Conservation (phyloP, 2,113 vertebrate genomes). For the Tautogolabrus adspersus region DNA sequence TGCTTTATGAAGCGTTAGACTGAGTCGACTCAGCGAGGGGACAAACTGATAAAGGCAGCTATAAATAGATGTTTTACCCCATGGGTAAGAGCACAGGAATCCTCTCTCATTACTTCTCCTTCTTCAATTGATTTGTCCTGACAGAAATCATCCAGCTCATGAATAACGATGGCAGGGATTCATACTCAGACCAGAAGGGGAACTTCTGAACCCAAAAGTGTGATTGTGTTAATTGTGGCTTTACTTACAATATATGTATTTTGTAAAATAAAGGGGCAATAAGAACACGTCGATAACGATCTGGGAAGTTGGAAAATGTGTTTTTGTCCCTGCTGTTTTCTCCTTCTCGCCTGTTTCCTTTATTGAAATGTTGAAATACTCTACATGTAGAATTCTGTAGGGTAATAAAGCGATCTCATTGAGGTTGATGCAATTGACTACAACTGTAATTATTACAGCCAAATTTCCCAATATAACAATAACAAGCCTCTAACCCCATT, state of each 20-base stretch:
- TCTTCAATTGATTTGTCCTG: conserved; percentile 64
- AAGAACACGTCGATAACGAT: background rate
- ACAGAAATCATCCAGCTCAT: conserved; percentile 47
- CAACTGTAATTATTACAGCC: too few relatives aligned
- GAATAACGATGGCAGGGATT: conserved; percentile 36
- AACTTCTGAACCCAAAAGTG: conserved; percentile 10
- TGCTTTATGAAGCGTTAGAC: conserved; percentile 40
- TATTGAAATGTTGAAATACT: too few relatives aligned
- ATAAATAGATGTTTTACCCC: conserved; percentile 77
- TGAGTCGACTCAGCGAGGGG: conserved; percentile 29
- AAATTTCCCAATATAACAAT: too few relatives aligned
- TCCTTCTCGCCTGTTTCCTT: background rate
- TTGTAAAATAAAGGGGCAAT: background rate
- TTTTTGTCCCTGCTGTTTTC: background rate
- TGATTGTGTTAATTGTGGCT: background rate
- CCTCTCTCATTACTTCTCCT: conserved; percentile 68
- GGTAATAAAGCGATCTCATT: too few relatives aligned
- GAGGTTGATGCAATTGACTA: too few relatives aligned
- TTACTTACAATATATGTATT: background rate
- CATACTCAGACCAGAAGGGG: background rate
- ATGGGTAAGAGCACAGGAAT: conserved; percentile 63
- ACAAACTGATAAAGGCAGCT: conserved; percentile 68
- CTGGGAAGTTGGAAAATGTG: too few relatives aligned
- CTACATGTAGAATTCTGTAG: too few relatives aligned
- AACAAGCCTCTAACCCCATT: too few relatives aligned